Percentiles rank a stretch among this genome's conserved stretches.
Evolutionary conservation across 1,140 invertebrate genomes (phyloP).

Genomic region (Hylaeus volcanicus): DNA sequence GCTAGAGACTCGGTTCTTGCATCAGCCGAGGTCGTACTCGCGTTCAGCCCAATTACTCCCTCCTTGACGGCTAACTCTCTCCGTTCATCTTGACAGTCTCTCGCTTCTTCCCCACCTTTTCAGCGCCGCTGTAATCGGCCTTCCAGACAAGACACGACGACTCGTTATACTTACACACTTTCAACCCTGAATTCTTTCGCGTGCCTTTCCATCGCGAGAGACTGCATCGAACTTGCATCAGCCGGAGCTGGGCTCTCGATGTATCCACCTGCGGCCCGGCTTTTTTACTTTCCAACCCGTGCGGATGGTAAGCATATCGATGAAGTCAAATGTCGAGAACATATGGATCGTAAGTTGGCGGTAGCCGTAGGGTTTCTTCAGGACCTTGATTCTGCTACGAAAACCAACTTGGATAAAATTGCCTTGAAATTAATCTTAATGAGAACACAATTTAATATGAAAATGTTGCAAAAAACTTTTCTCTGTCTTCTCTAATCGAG

Average conservation of each 20-base stretch:
- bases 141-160: constrained; percentile 50
- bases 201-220: constrained; percentile 61
- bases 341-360: too few species aligned
- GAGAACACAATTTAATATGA: too few species aligned
- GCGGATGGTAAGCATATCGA: too few species aligned
- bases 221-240: constrained; percentile 58
- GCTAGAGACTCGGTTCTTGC: constrained; percentile 49
- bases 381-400: too few species aligned
- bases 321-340: too few species aligned
- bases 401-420: too few species aligned
- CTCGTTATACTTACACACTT: constrained; percentile 65
- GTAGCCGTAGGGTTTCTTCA: too few species aligned
- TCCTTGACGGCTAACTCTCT: background rate
- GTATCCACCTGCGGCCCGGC: constrained; percentile 28
- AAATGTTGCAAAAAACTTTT: background rate
- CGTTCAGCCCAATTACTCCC: constrained; percentile 54
- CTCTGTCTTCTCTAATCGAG: background rate
- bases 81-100: background rate
- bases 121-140: constrained; percentile 43
- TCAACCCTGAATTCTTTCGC: constrained; percentile 62
- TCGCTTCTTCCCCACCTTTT: background rate
- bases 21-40: constrained; percentile 50
- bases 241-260: constrained; percentile 16
- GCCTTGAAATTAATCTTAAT: too few species aligned
- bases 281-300: too few species aligned